Evolutionary conservation across 1,140 invertebrate species (phyloP).

Genomic region (Procambarus clarkii): DNA sequence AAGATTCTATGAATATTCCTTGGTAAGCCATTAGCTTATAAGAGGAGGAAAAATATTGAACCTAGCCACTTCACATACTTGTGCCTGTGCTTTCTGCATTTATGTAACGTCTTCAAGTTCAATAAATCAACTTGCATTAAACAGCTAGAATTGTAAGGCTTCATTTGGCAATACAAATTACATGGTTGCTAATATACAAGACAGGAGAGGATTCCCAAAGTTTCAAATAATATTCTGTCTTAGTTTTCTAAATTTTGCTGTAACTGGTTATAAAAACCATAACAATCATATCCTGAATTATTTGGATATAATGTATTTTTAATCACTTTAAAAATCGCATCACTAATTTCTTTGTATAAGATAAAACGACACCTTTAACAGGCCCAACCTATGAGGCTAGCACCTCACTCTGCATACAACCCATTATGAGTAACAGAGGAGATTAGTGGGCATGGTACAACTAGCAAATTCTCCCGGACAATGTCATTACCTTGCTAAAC

Average conservation of each 20-base stretch:
- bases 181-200: slow-evolving; percentile 19
- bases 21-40: not conserved
- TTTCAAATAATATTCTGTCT: not conserved
- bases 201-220: slow-evolving; percentile 5
- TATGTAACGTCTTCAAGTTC: not conserved
- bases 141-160: slow-evolving; percentile 40
- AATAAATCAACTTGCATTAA: not conserved
- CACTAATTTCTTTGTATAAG: not conserved
- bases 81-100: not conserved
- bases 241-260: not conserved
- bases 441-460: slow-evolving; percentile 57
- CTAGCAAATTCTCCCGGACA: slow-evolving; percentile 52
- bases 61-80: not conserved
- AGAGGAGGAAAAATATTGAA: not conserved
- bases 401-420: slow-evolving; percentile 13
- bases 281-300: slow-evolving; percentile 19
- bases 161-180: slow-evolving; percentile 39
- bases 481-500: slow-evolving; percentile 14
- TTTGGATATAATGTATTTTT: not conserved
- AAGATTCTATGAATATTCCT: not conserved
- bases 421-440: slow-evolving; percentile 15
- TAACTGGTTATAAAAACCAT: not conserved
- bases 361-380: not conserved
- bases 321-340: not conserved
- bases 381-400: slow-evolving; percentile 21